Evolutionary conservation across 2,888 invertebrate species (phyloP).

Genomic region (Drosophila leonis): DNA sequence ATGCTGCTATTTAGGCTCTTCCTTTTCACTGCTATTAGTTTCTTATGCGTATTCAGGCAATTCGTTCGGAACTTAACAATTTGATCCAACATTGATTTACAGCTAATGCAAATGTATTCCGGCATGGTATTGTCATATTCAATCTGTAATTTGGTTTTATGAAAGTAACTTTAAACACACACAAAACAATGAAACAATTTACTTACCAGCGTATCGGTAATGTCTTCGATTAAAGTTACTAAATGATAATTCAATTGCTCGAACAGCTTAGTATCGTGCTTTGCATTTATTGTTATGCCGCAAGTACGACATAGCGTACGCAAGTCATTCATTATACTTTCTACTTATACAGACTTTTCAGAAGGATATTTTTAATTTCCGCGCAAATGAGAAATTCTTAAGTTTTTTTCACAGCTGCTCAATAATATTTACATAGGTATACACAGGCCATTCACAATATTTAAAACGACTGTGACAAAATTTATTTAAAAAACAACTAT

Average conservation of each 20-base stretch:
- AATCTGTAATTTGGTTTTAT: constrained; percentile 28
- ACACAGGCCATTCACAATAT: background rate
- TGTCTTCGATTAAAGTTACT: constrained; percentile 56
- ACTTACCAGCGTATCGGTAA: constrained; percentile 60
- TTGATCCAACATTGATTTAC: constrained; percentile 42
- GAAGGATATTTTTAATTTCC: constrained; percentile 5
- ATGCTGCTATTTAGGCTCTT: background rate
- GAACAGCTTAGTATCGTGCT: constrained; percentile 35
- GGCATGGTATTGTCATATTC: constrained; percentile 49
- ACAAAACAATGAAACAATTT: background rate
- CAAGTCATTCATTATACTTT: constrained; percentile 34
- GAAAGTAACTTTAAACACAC: background rate
- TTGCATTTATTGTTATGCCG: constrained; percentile 39
- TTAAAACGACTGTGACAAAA: background rate
- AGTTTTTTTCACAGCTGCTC: background rate
- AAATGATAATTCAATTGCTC: constrained; percentile 42
- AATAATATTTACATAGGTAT: background rate
- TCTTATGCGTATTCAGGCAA: constrained; percentile 50
- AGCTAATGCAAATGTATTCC: constrained; percentile 44
- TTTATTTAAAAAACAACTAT: no score
- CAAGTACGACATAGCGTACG: constrained; percentile 61
- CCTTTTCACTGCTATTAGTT: constrained; percentile 33
- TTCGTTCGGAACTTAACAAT: constrained; percentile 49
- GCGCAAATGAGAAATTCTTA: constrained; percentile 28
- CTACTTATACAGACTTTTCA: no score